Evolutionary conservation across 2,797 vertebrate genomes (phyloP).

Genomic region (Melanotaenia parkinsoni): DNA sequence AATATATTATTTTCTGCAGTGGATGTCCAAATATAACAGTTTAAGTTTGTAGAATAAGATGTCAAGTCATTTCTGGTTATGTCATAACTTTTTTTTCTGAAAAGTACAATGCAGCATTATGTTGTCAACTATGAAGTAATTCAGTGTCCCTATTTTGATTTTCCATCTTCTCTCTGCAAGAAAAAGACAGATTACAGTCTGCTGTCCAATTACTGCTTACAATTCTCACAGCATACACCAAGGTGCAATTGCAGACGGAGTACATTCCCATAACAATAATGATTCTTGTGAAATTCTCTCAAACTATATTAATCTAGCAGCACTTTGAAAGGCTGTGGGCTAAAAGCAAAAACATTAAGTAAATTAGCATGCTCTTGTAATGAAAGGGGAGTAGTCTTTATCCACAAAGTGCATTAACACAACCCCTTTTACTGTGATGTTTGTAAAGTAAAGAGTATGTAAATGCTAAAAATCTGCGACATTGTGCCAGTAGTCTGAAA

Average conservation of each 20-base stretch:
- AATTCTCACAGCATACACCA: slow-evolving; percentile 10
- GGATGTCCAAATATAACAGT: too few species aligned
- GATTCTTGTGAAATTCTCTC: not conserved
- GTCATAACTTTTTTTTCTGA: not conserved
- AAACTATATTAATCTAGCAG: not conserved
- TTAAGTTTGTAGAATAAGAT: not conserved
- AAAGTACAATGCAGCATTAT: not conserved
- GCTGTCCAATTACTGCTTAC: slow-evolving; percentile 2
- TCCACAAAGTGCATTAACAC: slow-evolving; percentile 14
- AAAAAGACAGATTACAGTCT: slow-evolving; percentile 10
- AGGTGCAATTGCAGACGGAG: slow-evolving; percentile 12
- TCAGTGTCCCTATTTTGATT: not conserved
- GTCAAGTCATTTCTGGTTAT: not conserved
- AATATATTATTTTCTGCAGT: too few species aligned
- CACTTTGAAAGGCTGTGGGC: slow-evolving; percentile 2
- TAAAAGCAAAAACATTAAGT: not conserved
- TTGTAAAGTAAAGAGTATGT: slow-evolving; percentile 7
- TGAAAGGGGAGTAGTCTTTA: slow-evolving; percentile 5
- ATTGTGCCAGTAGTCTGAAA: slow-evolving; percentile 15
- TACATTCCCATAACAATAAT: slow-evolving; percentile 1
- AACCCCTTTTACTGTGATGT: slow-evolving; percentile 5
- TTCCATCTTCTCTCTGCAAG: not conserved
- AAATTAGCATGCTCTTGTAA: not conserved
- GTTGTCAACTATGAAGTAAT: slow-evolving; percentile 3
- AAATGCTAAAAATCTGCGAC: slow-evolving; percentile 12